Conservation (phyloP, 2,797 vertebrate genomes). For the Thaleichthys pacificus region DNA sequence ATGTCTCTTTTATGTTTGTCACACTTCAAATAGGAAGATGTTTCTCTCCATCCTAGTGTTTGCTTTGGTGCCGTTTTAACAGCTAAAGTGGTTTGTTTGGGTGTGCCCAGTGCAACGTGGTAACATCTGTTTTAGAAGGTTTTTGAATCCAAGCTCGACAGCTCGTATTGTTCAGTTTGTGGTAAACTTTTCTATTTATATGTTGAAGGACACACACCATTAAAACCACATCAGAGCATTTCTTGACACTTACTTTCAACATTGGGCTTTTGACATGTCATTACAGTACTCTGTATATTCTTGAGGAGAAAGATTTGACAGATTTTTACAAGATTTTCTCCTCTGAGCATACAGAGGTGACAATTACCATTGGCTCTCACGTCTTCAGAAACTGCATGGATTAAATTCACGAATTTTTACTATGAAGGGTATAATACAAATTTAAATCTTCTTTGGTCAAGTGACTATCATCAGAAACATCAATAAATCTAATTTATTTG, state of each 20-base stretch:
- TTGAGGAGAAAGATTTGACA: neutral
- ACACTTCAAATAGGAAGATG: neutral
- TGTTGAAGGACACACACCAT: neutral
- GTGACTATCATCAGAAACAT: neutral
- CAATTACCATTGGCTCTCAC: slow-evolving; percentile 19
- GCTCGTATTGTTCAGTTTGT: slow-evolving; percentile 25
- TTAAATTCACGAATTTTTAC: neutral
- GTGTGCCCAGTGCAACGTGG: slow-evolving; percentile 43
- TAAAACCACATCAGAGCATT: slow-evolving; percentile 49
- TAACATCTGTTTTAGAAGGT: slow-evolving; percentile 64
- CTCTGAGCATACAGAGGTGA: slow-evolving; percentile 15
- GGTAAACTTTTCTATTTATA: slow-evolving; percentile 31
- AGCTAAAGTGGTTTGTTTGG: slow-evolving; percentile 38
- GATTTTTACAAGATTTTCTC: too few species aligned
- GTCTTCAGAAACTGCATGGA: slow-evolving; percentile 6
- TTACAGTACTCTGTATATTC: neutral
- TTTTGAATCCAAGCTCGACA: slow-evolving; percentile 15
- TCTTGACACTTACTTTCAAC: slow-evolving; percentile 15
- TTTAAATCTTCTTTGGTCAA: neutral
- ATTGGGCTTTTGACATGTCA: neutral
- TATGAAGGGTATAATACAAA: neutral
- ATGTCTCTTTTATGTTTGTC: slow-evolving; percentile 16
- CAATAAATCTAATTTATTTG: neutral
- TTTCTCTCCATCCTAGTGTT: slow-evolving; percentile 14
- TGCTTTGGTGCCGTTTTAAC: slow-evolving; percentile 39